phyloP scores from a whole-genome alignment of 2,797 vertebrate genomes.

The Scarus forsteni region DNA sequence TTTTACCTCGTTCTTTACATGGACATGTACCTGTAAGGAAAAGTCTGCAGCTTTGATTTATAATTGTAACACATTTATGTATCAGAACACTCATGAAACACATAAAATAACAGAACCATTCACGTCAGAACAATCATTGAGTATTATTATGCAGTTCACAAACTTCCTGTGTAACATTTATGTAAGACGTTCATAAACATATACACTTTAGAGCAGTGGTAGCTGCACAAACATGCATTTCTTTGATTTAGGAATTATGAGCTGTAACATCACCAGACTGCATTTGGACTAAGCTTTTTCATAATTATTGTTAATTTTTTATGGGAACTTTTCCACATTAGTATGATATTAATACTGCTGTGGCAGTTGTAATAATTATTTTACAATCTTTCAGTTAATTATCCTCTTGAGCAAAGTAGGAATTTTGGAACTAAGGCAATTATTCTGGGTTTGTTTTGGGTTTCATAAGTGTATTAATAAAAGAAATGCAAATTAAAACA shows the following conservation, averaged over 20 bases:
- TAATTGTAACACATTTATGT: neutral
- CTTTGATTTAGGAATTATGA: neutral
- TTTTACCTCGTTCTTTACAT: too few relatives aligned
- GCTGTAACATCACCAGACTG: neutral
- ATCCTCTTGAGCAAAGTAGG: slow-evolving; percentile 16
- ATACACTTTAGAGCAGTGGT: too few relatives aligned
- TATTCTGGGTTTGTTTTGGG: slow-evolving; percentile 12
- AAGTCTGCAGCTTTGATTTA: neutral
- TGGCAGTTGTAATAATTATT: slow-evolving; percentile 15
- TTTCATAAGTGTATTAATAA: slow-evolving; percentile 26
- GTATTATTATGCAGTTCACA: neutral
- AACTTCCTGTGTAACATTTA: too few relatives aligned
- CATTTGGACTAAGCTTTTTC: neutral
- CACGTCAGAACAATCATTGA: neutral
- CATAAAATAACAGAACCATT: slow-evolving; percentile 12
- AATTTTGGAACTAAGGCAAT: neutral
- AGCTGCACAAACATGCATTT: neutral
- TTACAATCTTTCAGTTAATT: slow-evolving; percentile 20
- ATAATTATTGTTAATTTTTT: neutral
- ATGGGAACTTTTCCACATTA: neutral
- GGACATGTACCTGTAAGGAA: neutral
- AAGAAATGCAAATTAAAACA: slow-evolving; percentile 33
- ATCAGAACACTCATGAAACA: slow-evolving; percentile 13
- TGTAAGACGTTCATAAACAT: too few relatives aligned
- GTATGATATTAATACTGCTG: slow-evolving; percentile 11